Conservation (phyloP, 2,797 vertebrate genomes). For the Adelosebastes latens region DNA sequence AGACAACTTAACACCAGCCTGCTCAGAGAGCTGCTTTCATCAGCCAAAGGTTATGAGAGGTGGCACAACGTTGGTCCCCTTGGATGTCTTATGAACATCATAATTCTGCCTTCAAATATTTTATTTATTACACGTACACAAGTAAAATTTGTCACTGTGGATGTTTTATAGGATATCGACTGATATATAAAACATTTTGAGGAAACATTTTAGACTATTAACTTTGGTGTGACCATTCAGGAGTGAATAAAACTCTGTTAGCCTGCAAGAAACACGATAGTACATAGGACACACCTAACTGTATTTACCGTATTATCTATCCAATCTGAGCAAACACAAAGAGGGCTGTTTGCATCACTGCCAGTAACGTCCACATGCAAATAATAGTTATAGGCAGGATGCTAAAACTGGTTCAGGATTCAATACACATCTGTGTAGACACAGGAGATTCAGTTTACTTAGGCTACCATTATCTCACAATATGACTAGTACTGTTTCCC, state of each 20-base stretch:
- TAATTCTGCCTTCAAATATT: neutral
- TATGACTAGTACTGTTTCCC: neutral
- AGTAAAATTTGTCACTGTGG: neutral
- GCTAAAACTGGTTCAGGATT: neutral
- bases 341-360: neutral
- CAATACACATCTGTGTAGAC: too few relatives aligned
- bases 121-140: too few relatives aligned
- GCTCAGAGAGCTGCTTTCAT: neutral
- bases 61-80: too few relatives aligned
- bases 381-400: neutral
- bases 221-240: neutral
- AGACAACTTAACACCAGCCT: neutral
- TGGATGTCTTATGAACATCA: neutral
- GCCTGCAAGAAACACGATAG: neutral
- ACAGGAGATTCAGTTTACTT: neutral
- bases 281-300: neutral
- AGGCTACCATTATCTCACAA: neutral
- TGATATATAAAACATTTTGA: neutral
- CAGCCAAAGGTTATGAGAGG: neutral
- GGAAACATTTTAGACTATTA: neutral
- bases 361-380: neutral
- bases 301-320: neutral
- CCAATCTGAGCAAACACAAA: constrained; percentile 32
- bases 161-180: neutral
- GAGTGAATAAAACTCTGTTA: neutral